Evolutionary conservation across 1,140 invertebrate species (phyloP), one percentile per base, ranked within the genome.

Genomic region (Metopolophium dirhodum): DNA sequence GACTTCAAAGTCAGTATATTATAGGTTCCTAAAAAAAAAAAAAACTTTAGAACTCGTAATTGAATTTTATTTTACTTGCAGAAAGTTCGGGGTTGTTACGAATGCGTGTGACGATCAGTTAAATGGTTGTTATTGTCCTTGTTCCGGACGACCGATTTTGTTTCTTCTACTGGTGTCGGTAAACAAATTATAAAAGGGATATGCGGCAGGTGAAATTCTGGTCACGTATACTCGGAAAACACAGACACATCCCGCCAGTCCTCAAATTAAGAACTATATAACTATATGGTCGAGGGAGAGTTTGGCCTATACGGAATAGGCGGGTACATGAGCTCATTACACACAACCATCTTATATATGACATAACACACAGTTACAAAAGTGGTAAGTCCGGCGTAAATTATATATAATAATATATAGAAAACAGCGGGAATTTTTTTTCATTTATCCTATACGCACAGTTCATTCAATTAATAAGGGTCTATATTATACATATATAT

Each of bases 191-290:
- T 47, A 45, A 77, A 91, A 49, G 1, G 11, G 22, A 90, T 30
- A 7, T 54, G 30, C 7, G 7, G 18, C 30, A 77, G 61, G 41
- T 91, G 68, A 77, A 91, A 91, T 92, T 92, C 68, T 7, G 45
- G 68, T 92, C 90, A 92, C 90, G 90, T 92, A 54, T 54, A 23
- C 51, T 82, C 47, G 90, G 49, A 37, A 92, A 92, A 92, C 45
- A 92, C n/a, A 92, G 18, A 91, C 41, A 91, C 26, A 68, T 4
- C 61, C 30, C 61, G 30, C 68, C 45, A 23, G 2, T 2, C 45
- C 47, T 18, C 22, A 68, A 92, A 83, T 92, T 92, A 92, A 92
- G 90, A 92, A 92, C 90, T 92, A 37, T 41, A 54, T 54, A 49
- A 49, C 9, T 49, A 30, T 26, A 14, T 9, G 45, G 49, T n/a